Base-by-base conservation (phyloP, 1,140 invertebrate genomes). In the Drosophila gunungcola region DNA sequence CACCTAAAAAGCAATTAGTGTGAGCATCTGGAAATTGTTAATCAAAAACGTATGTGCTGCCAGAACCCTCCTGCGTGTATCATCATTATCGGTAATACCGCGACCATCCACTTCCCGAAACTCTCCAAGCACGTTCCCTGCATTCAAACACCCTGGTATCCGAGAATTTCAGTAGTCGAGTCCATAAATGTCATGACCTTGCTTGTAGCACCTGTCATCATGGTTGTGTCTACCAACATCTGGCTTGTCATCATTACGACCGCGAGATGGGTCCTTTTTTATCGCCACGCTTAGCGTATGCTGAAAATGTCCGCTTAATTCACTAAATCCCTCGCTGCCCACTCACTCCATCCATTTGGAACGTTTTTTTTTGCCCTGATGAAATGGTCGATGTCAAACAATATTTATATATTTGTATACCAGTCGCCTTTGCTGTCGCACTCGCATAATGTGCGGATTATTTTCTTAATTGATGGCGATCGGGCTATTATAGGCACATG, bases 381-480 rank as follows among this genome's bases (percentile, higher is more conserved):
- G 55, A 32, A 39, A 29, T 27, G 38, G 42, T 42, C 43, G 32
- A 52, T 78, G 78, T 78, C 64, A 74, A 78, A 74, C 77, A 85
- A 78, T 78, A 85, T 85, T 85, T 79, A 72, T 72, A 74, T 78
- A 80, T 85, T 80, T 76, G 64, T 72, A 74, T 75, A 85, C 61
- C 68, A 58, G 16, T n/a, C 21, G n/a, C 39, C 21, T n/a, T 58
- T 29, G 38, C 27, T 62, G 32, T 55, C 2, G 9, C 29, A 78
- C 72, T 64, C 63, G 25, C 61, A 73, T 74, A 78, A 85, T 84
- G 64, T 61, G 77, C 45, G 73, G 81, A 85, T 78, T 85, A 80
- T 74, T 78, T 85, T 85, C 57, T 78, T 78, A 86, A 86, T 81
- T 86, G 58, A 81, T 76, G 62, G 58, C 57, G 78, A 81, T 72